Evolutionary conservation across 2,888 invertebrate species (phyloP), one percentile per base, ranked within the genome.

Genomic region (Meta bourneti): DNA sequence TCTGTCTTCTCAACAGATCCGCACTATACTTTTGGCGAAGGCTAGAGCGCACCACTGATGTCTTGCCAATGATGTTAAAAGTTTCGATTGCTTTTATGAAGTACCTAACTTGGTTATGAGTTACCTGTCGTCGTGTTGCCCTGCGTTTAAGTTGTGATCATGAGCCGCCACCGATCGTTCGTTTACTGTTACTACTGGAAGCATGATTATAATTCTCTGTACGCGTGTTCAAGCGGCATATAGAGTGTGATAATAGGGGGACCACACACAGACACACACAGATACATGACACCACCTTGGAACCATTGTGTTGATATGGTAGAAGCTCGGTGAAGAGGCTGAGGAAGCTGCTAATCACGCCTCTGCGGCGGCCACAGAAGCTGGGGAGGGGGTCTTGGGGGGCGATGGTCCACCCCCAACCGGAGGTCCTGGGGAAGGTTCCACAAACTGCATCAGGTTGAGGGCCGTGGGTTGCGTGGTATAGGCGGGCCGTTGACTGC

Each of bases 401-500:
- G 84, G 84, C 13, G 90, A 84, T 7, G 89, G 85, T 0, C 85
- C 83, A 9, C 74, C 72, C 34, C 81, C 82, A 6, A 69, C 74
- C 7, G 78, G 72, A 19, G 83, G 69, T 61, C 83, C 75, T 20
- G 80, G 51, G 8, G 91, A 80, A 16, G 92, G 85, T 20, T 92
- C 92, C 49, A 89, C 85, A 71, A 92, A 92, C 77, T 92, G 92
- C 89, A 92, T 92, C 70, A 92, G 89, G 75, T 92, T 92, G 52
- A 89, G 89, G 75, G 85, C 84, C 11, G 77, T 77, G 19, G 89
- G 86, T 52, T 89, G 92, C 52, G 88, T 49, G 16, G 91, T 82
- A 75, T 92, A 92, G 81, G 92, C 92, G 7, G 92, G 92, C n/a
- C 92, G 84, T 49, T 92, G 92, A 34, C 92, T 92, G 16, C 92